Percentiles rank a stretch among this genome's conserved stretches.
phyloP scores from a whole-genome alignment of 2,113 vertebrate genomes.

The Malaclemys terrapin region DNA sequence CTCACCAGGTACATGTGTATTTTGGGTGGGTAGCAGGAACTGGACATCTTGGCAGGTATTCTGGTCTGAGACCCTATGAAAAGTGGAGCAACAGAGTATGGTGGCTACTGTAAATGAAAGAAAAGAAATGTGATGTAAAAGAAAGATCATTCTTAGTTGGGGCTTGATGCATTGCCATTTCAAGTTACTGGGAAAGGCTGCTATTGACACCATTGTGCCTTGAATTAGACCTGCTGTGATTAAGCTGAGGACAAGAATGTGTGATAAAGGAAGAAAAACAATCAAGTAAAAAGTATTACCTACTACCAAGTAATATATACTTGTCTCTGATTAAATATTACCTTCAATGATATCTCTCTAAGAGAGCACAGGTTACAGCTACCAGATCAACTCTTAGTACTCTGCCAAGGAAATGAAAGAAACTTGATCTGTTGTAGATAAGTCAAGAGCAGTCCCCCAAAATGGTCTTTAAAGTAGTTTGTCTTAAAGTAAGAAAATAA shows the following conservation, averaged over 20 bases:
- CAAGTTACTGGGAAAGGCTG: neutral
- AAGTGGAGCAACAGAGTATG: fast-evolving
- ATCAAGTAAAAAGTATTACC: fast-evolving
- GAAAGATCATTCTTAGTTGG: neutral
- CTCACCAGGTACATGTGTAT: neutral
- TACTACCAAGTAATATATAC: fast-evolving
- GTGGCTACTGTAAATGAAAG: neutral
- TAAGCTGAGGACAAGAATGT: neutral
- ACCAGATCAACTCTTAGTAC: neutral
- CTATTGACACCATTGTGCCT: fast-evolving
- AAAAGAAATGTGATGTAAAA: neutral
- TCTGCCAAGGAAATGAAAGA: neutral
- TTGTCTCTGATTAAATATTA: neutral
- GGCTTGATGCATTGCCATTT: neutral
- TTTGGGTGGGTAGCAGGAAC: neutral
- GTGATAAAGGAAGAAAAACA: neutral
- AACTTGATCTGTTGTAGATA: neutral
- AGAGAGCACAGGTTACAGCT: fast-evolving
- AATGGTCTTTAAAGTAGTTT: neutral
- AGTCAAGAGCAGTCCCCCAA: neutral
- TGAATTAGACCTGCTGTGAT: neutral
- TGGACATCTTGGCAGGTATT: neutral
- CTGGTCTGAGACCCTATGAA: neutral
- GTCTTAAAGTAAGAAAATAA: neutral
- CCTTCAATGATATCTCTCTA: neutral